phyloP scores from a whole-genome alignment of 2,797 vertebrate species.

The Lacerta agilis region DNA sequence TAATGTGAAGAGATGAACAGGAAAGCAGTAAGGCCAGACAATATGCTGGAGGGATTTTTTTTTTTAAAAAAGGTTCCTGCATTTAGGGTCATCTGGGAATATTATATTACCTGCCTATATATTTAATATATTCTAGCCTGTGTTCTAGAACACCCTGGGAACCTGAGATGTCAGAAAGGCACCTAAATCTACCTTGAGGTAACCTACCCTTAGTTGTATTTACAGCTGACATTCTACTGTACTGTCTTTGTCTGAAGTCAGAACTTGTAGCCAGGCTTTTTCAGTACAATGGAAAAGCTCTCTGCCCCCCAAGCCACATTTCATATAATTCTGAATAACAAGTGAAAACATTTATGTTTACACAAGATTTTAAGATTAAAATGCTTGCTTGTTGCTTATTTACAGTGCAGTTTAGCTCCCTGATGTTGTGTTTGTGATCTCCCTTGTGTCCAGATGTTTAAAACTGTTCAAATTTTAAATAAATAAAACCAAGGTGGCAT shows the following conservation, averaged over 20 bases:
- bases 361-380: background rate
- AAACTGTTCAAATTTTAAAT: background rate
- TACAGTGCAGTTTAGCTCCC: background rate
- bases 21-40: background rate
- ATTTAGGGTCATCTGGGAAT: rapidly evolving
- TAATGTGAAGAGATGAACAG: background rate
- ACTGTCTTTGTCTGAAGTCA: background rate
- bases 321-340: background rate
- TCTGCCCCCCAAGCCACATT: background rate
- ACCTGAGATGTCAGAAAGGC: no score
- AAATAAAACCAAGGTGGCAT: background rate
- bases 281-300: background rate
- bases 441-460: background rate
- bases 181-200: background rate
- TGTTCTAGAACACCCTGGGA: background rate
- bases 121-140: background rate
- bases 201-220: background rate
- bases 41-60: background rate
- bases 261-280: background rate
- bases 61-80: background rate
- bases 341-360: background rate
- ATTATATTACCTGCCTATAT: background rate
- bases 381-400: background rate
- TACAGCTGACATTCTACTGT: background rate
- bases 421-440: background rate